Conservation (phyloP, 2,797 vertebrate species). For the Australoheros facetus region DNA sequence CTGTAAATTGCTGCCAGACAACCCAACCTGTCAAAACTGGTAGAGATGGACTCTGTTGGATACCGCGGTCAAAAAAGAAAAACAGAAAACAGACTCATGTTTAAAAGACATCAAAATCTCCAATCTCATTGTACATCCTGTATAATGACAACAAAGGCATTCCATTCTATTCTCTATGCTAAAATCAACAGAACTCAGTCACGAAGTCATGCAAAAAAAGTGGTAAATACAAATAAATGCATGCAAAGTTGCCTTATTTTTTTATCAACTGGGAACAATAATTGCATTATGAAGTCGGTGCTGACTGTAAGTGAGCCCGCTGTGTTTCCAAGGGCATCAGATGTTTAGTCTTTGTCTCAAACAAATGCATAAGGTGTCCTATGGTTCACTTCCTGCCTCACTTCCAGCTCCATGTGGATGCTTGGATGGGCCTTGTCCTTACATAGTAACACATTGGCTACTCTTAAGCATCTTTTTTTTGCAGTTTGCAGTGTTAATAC, state of each 20-base stretch:
- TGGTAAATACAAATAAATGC: neutral
- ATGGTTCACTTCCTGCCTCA: neutral
- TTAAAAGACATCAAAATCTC: neutral
- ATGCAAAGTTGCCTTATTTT: neutral
- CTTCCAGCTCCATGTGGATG: neutral
- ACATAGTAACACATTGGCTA: neutral
- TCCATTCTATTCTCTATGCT: too few relatives aligned
- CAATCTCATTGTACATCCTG: too few relatives aligned
- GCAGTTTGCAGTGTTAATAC: neutral
- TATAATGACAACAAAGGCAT: too few relatives aligned
- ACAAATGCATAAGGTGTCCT: neutral
- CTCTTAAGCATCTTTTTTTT: neutral
- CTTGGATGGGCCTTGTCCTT: neutral
- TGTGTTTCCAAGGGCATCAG: neutral
- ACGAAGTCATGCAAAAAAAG: neutral
- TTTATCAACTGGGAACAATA: neutral
- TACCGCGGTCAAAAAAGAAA: neutral
- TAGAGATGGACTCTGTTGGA: neutral
- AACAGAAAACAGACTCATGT: neutral
- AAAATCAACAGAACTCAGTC: neutral
- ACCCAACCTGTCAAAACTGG: neutral
- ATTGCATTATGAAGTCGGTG: neutral
- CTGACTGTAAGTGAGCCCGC: neutral
- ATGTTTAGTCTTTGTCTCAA: neutral
- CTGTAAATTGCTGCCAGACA: neutral